phyloP scores from a whole-genome alignment of 2,113 vertebrate genomes.

The Osmerus mordax region DNA sequence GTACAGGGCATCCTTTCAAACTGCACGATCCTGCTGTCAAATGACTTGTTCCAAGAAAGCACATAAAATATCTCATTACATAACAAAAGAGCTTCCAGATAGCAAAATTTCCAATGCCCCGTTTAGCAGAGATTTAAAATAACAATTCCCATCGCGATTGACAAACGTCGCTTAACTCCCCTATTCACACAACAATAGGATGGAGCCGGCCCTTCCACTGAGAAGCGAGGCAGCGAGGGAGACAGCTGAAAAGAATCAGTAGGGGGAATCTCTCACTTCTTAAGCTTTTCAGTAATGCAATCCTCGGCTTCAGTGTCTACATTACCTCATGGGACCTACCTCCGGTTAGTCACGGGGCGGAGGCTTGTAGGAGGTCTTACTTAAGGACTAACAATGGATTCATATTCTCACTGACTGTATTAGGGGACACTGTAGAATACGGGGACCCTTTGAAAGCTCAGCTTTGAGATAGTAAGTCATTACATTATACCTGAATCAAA shows the following conservation, averaged over 20 bases:
- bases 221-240: conserved; percentile 43
- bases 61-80: conserved; percentile 57
- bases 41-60: conserved; percentile 47
- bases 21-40: conserved; percentile 38
- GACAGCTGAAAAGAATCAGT: conserved; percentile 59
- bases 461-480: conserved; percentile 43
- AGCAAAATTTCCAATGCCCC: conserved; percentile 54
- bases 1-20: not conserved
- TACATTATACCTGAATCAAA: conserved; percentile 59
- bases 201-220: not conserved
- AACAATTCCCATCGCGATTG: conserved; percentile 56
- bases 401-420: conserved; percentile 42
- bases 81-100: conserved; percentile 56
- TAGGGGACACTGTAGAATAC: conserved; percentile 35
- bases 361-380: not conserved
- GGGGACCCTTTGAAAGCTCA: conserved; percentile 38
- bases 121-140: conserved; percentile 68
- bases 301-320: conserved; percentile 45
- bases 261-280: conserved; percentile 45
- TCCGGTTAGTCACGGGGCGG: not conserved
- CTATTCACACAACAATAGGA: conserved; percentile 53
- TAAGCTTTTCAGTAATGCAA: conserved; percentile 60
- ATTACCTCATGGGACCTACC: conserved; percentile 44
- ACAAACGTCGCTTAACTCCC: conserved; percentile 55
- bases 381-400: conserved; percentile 53